Conservation (phyloP, 2,888 invertebrate species). For the Cyaniris semiargus region DNA sequence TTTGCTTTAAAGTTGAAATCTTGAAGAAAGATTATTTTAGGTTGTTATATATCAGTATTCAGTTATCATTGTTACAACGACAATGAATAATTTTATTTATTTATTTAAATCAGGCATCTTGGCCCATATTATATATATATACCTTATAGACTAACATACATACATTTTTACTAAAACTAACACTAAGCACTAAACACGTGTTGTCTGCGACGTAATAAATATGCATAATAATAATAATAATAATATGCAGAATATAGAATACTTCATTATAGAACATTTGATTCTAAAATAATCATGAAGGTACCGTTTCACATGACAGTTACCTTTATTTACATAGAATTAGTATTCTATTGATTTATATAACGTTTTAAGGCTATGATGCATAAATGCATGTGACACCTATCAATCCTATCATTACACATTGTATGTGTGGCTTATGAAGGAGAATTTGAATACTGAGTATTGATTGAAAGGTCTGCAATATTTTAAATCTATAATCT, state of each 20-base stretch:
- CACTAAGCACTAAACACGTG: too few relatives aligned
- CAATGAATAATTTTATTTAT: too few relatives aligned
- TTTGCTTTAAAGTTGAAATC: not conserved
- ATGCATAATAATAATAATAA: too few relatives aligned
- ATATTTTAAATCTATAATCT: too few relatives aligned
- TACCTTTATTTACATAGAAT: not conserved
- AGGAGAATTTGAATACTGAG: not conserved
- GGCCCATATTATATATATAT: too few relatives aligned
- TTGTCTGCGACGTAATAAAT: too few relatives aligned
- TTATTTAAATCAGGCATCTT: too few relatives aligned
- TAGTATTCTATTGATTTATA: not conserved
- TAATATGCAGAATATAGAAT: not conserved
- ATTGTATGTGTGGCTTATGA: not conserved
- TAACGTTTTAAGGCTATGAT: not conserved
- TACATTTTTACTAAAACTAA: too few relatives aligned
- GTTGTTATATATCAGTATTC: not conserved
- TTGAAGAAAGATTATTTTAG: not conserved
- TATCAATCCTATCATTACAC: not conserved
- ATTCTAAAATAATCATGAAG: not conserved
- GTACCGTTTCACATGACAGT: not conserved
- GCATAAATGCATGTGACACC: not conserved
- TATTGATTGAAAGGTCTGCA: not conserved
- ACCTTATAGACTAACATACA: too few relatives aligned
- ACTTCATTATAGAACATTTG: not conserved
- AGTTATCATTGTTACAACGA: not conserved